Percentiles rank a stretch among this genome's conserved stretches.
These are phyloP conservation scores for Protonibea diacanthus DNA, from an alignment of 2,797 vertebrate species.

Conservation along the genomic window DNA sequence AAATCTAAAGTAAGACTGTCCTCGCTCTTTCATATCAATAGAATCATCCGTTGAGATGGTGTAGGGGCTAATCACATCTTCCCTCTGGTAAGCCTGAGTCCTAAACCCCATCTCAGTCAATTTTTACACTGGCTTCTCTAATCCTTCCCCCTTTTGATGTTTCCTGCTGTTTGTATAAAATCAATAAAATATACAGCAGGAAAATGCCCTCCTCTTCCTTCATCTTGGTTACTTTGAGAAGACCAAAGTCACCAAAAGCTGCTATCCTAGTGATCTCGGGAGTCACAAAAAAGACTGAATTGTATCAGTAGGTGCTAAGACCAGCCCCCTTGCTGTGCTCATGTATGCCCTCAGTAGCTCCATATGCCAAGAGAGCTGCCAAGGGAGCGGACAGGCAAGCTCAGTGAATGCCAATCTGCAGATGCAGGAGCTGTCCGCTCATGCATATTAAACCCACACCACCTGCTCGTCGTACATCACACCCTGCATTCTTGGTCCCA, in stretches of 20 bases:
- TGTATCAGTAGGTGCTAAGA: constrained; percentile 56
- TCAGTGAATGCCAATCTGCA: constrained; percentile 82
- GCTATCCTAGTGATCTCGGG: constrained; percentile 35
- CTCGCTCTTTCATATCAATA: constrained; percentile 54
- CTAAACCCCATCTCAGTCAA: constrained; percentile 61
- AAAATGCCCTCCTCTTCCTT: constrained; percentile 47
- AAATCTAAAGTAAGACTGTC: constrained; percentile 34
- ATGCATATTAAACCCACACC: constrained; percentile 84
- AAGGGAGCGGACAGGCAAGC: constrained; percentile 73
- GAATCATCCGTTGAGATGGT: constrained; percentile 49
- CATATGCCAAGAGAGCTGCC: constrained; percentile 79
- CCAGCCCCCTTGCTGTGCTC: constrained; percentile 58
- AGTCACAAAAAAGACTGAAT: constrained; percentile 56
- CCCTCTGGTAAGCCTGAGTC: constrained; percentile 58
- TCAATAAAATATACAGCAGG: constrained; percentile 67
- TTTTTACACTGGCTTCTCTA: constrained; percentile 64
- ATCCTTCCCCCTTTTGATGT: constrained; percentile 65
- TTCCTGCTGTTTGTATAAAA: constrained; percentile 72
- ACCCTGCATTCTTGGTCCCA: constrained; percentile 75
- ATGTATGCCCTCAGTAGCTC: constrained; percentile 73
- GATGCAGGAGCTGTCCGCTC: constrained; percentile 80
- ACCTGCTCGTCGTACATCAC: constrained; percentile 84
- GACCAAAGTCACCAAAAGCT: constrained; percentile 49
- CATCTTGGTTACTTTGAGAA: constrained; percentile 41
- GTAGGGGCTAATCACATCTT: constrained; percentile 64